A percentile compares a stretch with the other conserved stretches of the same genome.
Conservation (phyloP, 2,113 vertebrate genomes). For the Naja naja region DNA sequence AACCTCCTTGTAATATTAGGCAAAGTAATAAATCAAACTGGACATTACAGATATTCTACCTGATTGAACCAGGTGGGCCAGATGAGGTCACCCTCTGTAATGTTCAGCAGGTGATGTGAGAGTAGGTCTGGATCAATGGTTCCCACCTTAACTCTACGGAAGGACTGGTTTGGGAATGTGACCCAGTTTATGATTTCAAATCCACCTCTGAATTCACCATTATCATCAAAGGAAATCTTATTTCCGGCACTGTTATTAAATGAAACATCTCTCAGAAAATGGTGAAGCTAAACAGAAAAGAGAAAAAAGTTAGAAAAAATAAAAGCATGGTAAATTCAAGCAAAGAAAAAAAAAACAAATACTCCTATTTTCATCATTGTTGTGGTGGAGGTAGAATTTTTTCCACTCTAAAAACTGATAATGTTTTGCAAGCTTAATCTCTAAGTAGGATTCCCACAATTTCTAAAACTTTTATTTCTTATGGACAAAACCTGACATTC, state of each 20-base stretch:
- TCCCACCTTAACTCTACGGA: neutral
- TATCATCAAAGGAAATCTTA: neutral
- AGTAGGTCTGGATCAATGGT: neutral
- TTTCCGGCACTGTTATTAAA: neutral
- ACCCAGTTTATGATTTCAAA: slow-evolving; percentile 1
- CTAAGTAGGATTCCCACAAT: neutral
- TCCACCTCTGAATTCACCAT: neutral
- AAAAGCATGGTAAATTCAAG: neutral
- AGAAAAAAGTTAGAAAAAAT: neutral
- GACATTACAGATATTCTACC: neutral
- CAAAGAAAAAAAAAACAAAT: neutral
- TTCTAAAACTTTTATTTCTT: neutral
- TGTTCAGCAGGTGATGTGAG: neutral
- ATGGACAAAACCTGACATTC: neutral
- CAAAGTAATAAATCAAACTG: neutral
- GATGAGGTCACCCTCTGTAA: neutral
- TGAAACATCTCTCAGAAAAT: neutral
- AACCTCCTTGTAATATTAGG: neutral
- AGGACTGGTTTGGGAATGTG: neutral
- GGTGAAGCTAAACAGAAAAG: neutral
- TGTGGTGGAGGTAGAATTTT: neutral
- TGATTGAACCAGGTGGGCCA: neutral
- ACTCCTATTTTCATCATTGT: neutral
- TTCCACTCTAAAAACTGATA: neutral
- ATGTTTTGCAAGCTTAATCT: neutral